Base-by-base conservation (phyloP, 2,888 invertebrate genomes). In the Arge pagana region DNA sequence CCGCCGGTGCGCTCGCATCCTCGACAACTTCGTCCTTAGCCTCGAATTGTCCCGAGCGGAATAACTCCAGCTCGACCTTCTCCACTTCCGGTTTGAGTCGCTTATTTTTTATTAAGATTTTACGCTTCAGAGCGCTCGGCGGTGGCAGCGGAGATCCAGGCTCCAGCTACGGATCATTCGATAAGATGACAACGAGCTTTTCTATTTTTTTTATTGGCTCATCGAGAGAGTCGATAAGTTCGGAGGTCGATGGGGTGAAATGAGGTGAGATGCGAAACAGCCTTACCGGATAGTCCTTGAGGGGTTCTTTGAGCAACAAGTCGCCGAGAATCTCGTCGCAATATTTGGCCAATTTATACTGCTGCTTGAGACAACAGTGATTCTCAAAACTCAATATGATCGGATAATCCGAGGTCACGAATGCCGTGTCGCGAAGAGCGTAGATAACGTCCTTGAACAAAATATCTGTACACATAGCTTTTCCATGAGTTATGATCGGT, bases 401-500 rank as follows among this genome's bases (percentile, higher is more conserved):
- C 2, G 87, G 87, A 63, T 80, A 86, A 36, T 86, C 85, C 18
- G 84, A 83, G 3, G 86, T 83, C 28, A 85, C 83, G 68, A 87
- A 87, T 8, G 87, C 86, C 50, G 85, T 85, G 66, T 88, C 87
- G 55, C 83, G 76, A 58, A 87, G 82, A 45, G 86, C 87, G 57
- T 80, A 78, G 50, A 87, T 83, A 3, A 85, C 86, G 68, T 87
- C 87, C 79, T 79, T 74, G 58, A 72, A 72, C 1, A 84, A 71
- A 56, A 87, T 86, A 65, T 88, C 87, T 11, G 86, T 86, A 68
- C 87, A 88, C 86, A 88, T 87, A 19, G 87, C 87, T 70, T 86
- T 87, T 13, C 87, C 87, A 68, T 87, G 87, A 30, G 87, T 88
- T 60, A 87, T 86, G 60, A 88, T 87, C 2, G 87, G 87, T 63